Percentiles rank a stretch among this genome's conserved stretches.
These are phyloP conservation scores for Poeciliopsis prolifica DNA, from an alignment of 2,113 vertebrate species.

Conservation along the genomic window DNA sequence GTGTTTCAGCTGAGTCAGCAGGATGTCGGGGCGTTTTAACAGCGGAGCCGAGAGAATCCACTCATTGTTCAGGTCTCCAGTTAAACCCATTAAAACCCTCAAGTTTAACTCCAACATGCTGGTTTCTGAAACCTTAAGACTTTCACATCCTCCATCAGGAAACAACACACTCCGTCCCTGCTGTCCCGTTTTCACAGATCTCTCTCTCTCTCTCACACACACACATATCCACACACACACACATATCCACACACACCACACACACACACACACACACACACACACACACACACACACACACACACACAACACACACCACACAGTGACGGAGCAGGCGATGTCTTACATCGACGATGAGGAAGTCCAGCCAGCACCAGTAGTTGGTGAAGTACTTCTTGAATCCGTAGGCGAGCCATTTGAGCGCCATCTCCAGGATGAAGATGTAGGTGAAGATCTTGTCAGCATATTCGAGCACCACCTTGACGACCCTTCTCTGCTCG, in stretches of 20 bases:
- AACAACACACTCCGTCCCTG: not conserved
- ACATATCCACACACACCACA: too few relatives aligned
- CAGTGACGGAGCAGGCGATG: not conserved
- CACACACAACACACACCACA: too few relatives aligned
- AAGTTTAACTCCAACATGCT: too few relatives aligned
- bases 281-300: not conserved
- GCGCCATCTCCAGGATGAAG: conserved; percentile 95
- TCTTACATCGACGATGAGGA: conserved; percentile 91
- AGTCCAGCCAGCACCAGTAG: conserved; percentile 99
- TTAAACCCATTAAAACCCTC: not conserved
- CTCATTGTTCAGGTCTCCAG: not conserved
- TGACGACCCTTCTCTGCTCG: conserved; percentile 89
- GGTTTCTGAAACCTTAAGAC: too few relatives aligned
- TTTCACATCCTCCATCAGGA: not conserved
- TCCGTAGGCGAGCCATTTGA: conserved; percentile 97
- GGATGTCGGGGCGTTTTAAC: not conserved
- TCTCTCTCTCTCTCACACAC: too few relatives aligned
- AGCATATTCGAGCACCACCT: conserved; percentile 91
- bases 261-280: not conserved
- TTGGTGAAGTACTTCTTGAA: conserved; percentile 99
- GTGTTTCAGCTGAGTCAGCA: not conserved
- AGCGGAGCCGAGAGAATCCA: too few relatives aligned
- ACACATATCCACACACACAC: too few relatives aligned
- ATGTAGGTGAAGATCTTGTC: conserved; percentile 98
- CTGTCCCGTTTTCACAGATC: too few relatives aligned